A percentile compares a stretch with the other conserved stretches of the same genome.
phyloP scores from a whole-genome alignment of 2,113 vertebrate genomes.

The Xiphophorus couchianus region DNA sequence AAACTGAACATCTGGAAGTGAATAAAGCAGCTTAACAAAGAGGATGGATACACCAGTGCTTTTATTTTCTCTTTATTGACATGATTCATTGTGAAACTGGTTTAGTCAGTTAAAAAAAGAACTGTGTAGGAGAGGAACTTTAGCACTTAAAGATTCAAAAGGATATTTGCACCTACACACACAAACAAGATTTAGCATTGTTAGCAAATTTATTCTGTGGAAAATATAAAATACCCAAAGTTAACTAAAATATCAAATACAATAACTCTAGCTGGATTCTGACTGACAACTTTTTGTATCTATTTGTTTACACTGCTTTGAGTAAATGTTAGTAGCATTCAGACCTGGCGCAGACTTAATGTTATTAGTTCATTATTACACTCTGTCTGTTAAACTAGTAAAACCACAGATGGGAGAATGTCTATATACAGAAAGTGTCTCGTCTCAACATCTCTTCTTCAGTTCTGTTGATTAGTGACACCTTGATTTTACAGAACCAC shows the following conservation, averaged over 20 bases:
- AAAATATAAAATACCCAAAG: background rate
- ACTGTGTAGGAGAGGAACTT: background rate
- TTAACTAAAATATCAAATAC: background rate
- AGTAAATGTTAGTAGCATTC: background rate
- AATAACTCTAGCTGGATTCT: background rate
- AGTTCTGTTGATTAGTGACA: slow-evolving; percentile 36
- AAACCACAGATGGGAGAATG: slow-evolving; percentile 7
- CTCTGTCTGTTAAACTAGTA: background rate
- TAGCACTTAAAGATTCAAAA: background rate
- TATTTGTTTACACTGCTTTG: background rate
- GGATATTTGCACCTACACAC: no score
- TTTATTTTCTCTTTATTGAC: background rate
- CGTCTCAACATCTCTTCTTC: slow-evolving; percentile 20
- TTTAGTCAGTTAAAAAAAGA: background rate
- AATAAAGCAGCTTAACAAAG: background rate
- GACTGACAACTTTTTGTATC: background rate
- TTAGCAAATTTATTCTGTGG: background rate
- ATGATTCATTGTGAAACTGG: background rate
- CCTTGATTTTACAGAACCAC: slow-evolving; percentile 12
- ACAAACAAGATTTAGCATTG: background rate
- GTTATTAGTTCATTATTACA: fast-evolving
- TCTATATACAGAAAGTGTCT: slow-evolving; percentile 38
- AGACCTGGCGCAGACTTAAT: no score
- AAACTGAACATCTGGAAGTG: background rate
- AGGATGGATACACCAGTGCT: background rate